Evolutionary conservation across 2,888 invertebrate species (phyloP).

Genomic region (Nomada hirtipes): DNA sequence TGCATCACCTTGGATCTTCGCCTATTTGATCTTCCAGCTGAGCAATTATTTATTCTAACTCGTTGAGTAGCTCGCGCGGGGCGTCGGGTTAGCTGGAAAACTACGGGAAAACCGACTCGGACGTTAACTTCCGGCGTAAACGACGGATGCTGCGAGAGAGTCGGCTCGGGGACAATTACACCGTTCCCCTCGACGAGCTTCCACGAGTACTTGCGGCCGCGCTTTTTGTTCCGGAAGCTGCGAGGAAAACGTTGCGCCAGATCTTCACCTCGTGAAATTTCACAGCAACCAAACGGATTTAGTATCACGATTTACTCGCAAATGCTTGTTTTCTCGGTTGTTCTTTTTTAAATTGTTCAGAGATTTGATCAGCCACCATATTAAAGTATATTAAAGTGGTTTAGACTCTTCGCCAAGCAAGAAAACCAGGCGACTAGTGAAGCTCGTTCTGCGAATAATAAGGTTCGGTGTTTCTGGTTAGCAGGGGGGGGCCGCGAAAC

Average conservation of each 20-base stretch:
- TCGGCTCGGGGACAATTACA: constrained; percentile 47
- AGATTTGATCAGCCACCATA: too few relatives aligned
- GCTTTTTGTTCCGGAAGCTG: constrained; percentile 37
- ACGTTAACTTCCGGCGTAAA: constrained; percentile 61
- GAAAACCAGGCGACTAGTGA: neutral
- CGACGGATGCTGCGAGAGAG: constrained; percentile 30
- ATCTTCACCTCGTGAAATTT: constrained; percentile 1
- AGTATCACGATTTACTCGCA: neutral
- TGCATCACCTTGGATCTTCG: constrained; percentile 10
- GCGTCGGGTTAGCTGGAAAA: neutral
- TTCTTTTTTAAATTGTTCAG: neutral
- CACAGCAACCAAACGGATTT: neutral
- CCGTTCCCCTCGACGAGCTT: constrained; percentile 32
- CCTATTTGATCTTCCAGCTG: constrained; percentile 42
- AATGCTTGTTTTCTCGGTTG: neutral
- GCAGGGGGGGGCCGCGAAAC: constrained; percentile 33
- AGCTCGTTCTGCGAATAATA: constrained; percentile 57
- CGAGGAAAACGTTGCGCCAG: constrained; percentile 27
- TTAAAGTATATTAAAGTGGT: neutral
- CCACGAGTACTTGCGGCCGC: neutral
- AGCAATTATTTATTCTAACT: constrained; percentile 56
- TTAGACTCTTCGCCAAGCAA: too few relatives aligned
- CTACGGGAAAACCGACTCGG: constrained; percentile 32
- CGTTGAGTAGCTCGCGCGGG: neutral
- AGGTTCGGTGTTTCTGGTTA: constrained; percentile 54